A percentile compares a stretch with the other conserved stretches of the same genome.
Evolutionary conservation across 1,140 invertebrate species (phyloP).

Genomic region (Elymnias hypermnestra): DNA sequence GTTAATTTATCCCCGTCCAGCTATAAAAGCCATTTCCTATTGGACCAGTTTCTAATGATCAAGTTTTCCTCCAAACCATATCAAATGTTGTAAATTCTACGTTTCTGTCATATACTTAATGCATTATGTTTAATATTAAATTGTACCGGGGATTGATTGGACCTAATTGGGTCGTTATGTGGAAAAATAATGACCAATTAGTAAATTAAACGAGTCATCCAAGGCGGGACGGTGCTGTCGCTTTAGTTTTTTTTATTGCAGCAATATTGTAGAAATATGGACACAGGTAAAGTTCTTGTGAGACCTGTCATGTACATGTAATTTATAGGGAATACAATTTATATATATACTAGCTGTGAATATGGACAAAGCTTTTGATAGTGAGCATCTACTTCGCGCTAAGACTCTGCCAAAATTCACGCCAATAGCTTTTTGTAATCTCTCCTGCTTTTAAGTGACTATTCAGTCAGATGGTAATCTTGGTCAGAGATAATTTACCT

Average conservation of each 20-base stretch:
- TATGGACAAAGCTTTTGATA: no score
- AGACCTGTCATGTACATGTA: conserved; percentile 13
- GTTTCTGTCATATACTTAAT: conserved; percentile 51
- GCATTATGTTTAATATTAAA: conserved; percentile 53
- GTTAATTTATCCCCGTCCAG: conserved; percentile 36
- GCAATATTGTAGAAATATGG: conserved; percentile 23
- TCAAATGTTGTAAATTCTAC: conserved; percentile 17
- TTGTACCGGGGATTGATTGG: conserved; percentile 66
- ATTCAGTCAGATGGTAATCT: no score
- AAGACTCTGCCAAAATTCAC: no score
- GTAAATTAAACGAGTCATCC: conserved; percentile 56
- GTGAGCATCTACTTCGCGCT: no score
- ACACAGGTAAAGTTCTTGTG: conserved; percentile 21
- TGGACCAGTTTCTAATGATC: conserved; percentile 36
- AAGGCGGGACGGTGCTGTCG: conserved; percentile 24
- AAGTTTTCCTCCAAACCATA: conserved; percentile 27
- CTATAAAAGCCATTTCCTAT: conserved; percentile 39
- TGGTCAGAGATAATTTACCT: no score
- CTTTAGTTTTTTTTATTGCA: conserved; percentile 25
- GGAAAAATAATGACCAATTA: conserved; percentile 70
- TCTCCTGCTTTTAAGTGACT: no score
- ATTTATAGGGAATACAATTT: no score
- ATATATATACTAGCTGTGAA: no score
- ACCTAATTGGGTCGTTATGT: conserved; percentile 65
- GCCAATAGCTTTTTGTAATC: no score